Percentiles rank a stretch among this genome's conserved stretches.
phyloP scores from a whole-genome alignment of 2,797 vertebrate genomes.

The Monodelphis domestica region DNA sequence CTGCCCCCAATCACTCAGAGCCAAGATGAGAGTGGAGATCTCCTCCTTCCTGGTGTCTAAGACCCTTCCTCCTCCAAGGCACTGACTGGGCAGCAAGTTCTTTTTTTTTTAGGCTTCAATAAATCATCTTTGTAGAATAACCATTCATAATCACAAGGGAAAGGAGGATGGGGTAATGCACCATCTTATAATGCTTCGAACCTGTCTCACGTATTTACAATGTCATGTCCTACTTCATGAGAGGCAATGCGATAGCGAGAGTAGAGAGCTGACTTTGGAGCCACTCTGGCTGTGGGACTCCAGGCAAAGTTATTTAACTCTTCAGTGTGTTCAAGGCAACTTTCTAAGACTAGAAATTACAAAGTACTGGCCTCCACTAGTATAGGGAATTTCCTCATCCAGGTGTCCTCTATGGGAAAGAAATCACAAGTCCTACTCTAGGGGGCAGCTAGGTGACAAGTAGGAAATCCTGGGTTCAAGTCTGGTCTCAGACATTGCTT shows the following conservation, averaged over 20 bases:
- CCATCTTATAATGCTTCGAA: not conserved
- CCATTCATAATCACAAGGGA: not conserved
- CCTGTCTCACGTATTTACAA: not conserved
- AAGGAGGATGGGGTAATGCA: not conserved
- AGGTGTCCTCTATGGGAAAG: not conserved
- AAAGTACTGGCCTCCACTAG: not conserved
- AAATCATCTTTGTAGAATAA: not conserved
- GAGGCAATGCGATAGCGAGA: not conserved
- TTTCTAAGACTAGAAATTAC: not conserved
- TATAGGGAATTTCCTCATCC: not conserved
- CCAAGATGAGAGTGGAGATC: too few species aligned
- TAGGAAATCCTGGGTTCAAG: too few species aligned
- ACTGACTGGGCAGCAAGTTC: not conserved
- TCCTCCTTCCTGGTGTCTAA: too few species aligned
- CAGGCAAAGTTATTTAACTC: not conserved
- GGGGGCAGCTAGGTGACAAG: too few species aligned
- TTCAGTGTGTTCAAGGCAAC: not conserved
- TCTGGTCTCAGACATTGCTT: too few species aligned
- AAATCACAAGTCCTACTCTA: not conserved
- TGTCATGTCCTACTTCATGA: not conserved
- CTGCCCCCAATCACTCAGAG: not conserved
- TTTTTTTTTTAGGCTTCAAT: not conserved
- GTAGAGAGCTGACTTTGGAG: not conserved
- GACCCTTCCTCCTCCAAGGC: not conserved
- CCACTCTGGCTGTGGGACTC: too few species aligned